Evolutionary conservation across 2,888 invertebrate genomes (phyloP).

Genomic region (Iselma pallidipennis): DNA sequence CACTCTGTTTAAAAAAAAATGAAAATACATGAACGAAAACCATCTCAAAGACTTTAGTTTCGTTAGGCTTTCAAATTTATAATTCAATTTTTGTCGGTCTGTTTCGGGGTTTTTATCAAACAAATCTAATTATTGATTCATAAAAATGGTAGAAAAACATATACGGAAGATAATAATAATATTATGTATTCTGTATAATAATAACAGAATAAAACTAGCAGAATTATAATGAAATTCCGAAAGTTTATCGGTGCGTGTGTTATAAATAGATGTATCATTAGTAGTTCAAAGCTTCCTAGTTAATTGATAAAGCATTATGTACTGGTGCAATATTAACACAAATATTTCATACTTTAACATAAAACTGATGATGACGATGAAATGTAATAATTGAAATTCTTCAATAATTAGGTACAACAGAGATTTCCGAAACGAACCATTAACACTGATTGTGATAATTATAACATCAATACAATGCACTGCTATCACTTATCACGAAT

Average conservation of each 20-base stretch:
- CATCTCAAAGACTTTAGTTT: slow-evolving; percentile 6
- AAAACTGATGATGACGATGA: neutral
- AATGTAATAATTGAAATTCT: neutral
- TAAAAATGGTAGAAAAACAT: neutral
- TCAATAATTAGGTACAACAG: neutral
- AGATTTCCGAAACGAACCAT: too few relatives aligned
- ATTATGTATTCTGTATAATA: neutral
- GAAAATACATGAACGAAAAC: slow-evolving; percentile 3
- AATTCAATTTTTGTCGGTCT: slow-evolving; percentile 15
- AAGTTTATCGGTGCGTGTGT: slow-evolving; percentile 18
- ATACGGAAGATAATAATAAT: neutral
- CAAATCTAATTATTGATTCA: neutral
- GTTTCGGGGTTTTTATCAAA: slow-evolving; percentile 7
- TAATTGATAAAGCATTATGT: slow-evolving; percentile 35
- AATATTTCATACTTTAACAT: slow-evolving; percentile 26
- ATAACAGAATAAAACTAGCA: neutral
- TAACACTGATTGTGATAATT: too few relatives aligned
- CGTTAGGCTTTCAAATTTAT: slow-evolving; percentile 25
- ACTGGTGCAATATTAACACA: slow-evolving; percentile 25
- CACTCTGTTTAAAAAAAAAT: slow-evolving; percentile 19
- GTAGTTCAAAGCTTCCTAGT: slow-evolving; percentile 30
- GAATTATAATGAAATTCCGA: slow-evolving; percentile 24
- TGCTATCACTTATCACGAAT: too few relatives aligned
- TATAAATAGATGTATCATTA: slow-evolving; percentile 14
- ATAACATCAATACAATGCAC: too few relatives aligned